Evolutionary conservation across 1,140 invertebrate genomes (phyloP), one percentile per base, ranked within the genome.

Genomic region (Pollicipes pollicipes): DNA sequence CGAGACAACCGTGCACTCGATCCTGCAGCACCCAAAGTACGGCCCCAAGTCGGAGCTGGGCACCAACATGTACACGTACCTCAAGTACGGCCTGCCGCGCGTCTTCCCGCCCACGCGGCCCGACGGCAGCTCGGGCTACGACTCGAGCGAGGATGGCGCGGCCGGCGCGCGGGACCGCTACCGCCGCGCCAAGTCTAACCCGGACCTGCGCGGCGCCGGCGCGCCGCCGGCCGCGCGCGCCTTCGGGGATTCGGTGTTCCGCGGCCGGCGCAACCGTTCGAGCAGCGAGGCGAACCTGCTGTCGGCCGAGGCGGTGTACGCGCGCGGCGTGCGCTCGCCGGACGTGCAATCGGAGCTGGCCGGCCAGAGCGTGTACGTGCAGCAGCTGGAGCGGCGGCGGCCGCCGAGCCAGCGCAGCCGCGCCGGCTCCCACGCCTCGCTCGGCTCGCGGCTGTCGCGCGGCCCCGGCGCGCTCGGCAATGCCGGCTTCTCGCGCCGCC

Each of bases 1-100:
- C 68, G 92, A 95, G 78, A 92, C 91, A 32, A 95, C 93, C 29
- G 92, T 95, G 1, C 91, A 95, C 80, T 93, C 91, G 27, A 96
- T 96, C 68, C 81, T 96, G n/a, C 88, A 89, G 71, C 92, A 95
- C 81, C 91, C 35, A 30, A 80, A 79, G 69, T 81, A 82, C 72
- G 81, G 80, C 24, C 78, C 81, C n/a, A 90, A 91, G 84, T 90
- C 88, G 45, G 88, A 90, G 0, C 80, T 93, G 63, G 76, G 90
- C 27, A 88, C 88, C 21, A 95, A 94, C 77, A 93, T 94, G 82
- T 93, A 91, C 79, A 93, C 91, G 3, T 95, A 95, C 80, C 82
- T 95, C 31, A 93, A 95, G 79, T 95, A 95, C 76, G 93, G 93
- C 3, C 80, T 95, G 68, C 93, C 93, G 0, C 83, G 93, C 45